Evolutionary conservation across 2,113 vertebrate species (phyloP), one percentile per base, ranked within the genome.

Genomic region (Muscicapa adusta): DNA sequence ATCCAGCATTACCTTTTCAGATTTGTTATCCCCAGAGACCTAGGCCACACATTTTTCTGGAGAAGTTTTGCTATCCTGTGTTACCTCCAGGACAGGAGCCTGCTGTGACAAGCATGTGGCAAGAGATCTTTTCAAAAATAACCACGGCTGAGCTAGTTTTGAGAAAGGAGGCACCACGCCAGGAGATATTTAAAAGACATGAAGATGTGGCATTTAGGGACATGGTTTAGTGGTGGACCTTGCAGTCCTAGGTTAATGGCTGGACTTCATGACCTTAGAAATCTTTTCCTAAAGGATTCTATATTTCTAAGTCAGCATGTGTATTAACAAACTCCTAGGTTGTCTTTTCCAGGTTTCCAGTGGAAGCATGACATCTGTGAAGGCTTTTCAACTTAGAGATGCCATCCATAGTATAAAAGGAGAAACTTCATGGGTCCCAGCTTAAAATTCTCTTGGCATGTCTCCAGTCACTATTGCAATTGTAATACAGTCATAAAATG

Each of bases 141-240:
- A 60, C 20, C 13, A 9, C 2, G 26, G 26, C 5, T 84, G 17
- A 85, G 10, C 7, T 50, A 48, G 13, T 18, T 58, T 34, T 82
- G 42, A 60, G 66, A 8, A 45, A 61, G 8, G 18, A 54, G 14
- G 61, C 54, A 61, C 54, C n/a, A 31, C 10, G 2, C 2, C 40
- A 4, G 0, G 17, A 62, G 62, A 66, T 16, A 18, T 18, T 47
- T 54, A 61, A 82, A 47, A 48, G 40, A 54, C 0, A 0, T 9
- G 47, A 14, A 68, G 47, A 48, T 18, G 17, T 16, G 6, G 14
- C 8, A 61, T 34, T 54, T 23, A 61, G 20, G 12, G 40, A 15
- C 0, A 0, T 26, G 70, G 47, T 53, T 74, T 47, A 54, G 20
- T 40, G 40, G 20, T 15, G 47, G 17, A 67, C 24, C 61, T 60